A percentile compares a stretch with the other conserved stretches of the same genome.
Conservation (phyloP, 53 echinoderm and acorn worm genomes). For the Henricia sp. region DNA sequence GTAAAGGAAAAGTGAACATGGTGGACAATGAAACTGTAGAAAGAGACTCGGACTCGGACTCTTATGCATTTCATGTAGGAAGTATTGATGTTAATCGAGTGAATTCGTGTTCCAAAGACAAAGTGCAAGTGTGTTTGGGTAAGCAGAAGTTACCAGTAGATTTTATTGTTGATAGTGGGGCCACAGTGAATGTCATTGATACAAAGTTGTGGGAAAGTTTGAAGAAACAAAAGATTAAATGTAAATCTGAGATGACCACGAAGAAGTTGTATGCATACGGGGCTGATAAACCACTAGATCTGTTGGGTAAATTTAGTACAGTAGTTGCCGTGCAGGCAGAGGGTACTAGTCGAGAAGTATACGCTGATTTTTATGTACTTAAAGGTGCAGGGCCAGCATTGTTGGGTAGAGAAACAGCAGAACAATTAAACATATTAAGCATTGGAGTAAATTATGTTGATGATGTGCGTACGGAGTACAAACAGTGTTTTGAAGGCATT, state of each 20-base stretch:
- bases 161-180: slow-evolving; percentile 69
- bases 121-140: slow-evolving; percentile 19
- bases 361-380: too few species aligned
- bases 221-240: slow-evolving; percentile 52
- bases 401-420: too few species aligned
- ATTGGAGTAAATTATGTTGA: too few species aligned
- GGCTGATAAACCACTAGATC: slow-evolving; percentile 45
- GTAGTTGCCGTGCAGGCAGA: slow-evolving; percentile 13
- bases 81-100: not conserved
- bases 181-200: too few species aligned
- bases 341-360: too few species aligned
- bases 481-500: too few species aligned
- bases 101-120: slow-evolving; percentile 2
- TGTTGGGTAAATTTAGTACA: slow-evolving; percentile 60
- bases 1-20: too few species aligned
- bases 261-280: slow-evolving; percentile 65
- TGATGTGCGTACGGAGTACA: too few species aligned
- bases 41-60: not conserved
- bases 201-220: slow-evolving; percentile 34
- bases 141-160: slow-evolving; percentile 18
- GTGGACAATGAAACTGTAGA: too few species aligned
- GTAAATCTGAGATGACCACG: slow-evolving; percentile 42
- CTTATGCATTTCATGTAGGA: slow-evolving; percentile 4
- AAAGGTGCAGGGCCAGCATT: too few species aligned
- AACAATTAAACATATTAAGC: too few species aligned